Base-by-base conservation (phyloP, 2,113 vertebrate species). In the Ibidorhyncha struthersii region DNA sequence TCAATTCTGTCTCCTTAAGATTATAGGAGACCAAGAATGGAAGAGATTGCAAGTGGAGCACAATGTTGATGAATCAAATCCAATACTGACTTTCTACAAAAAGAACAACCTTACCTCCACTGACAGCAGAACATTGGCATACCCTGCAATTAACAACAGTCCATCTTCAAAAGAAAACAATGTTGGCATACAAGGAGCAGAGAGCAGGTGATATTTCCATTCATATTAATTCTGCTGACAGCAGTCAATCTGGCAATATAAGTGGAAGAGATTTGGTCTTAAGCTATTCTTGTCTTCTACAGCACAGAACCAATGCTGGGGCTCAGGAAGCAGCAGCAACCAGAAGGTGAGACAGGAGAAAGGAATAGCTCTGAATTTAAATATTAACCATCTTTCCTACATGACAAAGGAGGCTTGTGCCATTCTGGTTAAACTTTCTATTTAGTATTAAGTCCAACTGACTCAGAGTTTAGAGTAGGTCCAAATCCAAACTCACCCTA, bases 141-240 rank as follows among this genome's bases (percentile, higher is more conserved):
- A 38, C 79, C 73, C 81, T 96, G 76, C 92, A 94, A 95, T 94
- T 95, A 96, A 86, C 82, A 89, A 14, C 40, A 43, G 55, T 80
- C 47, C 71, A 82, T 71, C 72, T 66, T 78, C 67, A 49, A 16
- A 43, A n/a, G 63, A 63, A 95, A 93, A 81, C 86, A 79, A 81
- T n/a, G 80, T 74, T 94, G 72, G 52, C 47, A 40, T 10, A 86
- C 50, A 76, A 93, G 87, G 92, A 95, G 61, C 43, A 26, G n/a
- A 15, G 26, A 77, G 96, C 94, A 93, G 72, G 69, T 72, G 92
- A 72, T 25, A 27, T 11, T 80, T 79, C 61, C 79, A 83, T 52
- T 85, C 95, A 86, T 87, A 49, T 67, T 62, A 91, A 36, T 79
- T 89, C 77, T 91, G 96, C 96, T 96, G 93, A 97, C 87, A 43